A percentile compares a stretch with the other conserved stretches of the same genome.
These are phyloP conservation scores for Baccha elongata DNA, from an alignment of 2,888 invertebrate species.

Conservation along the genomic window DNA sequence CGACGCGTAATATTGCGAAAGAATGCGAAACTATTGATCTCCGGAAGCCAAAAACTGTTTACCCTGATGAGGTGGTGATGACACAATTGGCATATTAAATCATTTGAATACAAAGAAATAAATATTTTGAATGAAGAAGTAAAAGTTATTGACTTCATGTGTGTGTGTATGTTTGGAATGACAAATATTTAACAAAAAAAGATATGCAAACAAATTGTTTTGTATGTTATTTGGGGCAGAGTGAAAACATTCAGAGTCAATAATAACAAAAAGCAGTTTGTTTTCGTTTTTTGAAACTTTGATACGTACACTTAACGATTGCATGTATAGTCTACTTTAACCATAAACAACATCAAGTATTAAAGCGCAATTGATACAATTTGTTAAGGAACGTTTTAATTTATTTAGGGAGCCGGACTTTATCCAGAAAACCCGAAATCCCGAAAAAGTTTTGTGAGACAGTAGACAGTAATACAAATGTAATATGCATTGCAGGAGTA, in stretches of 20 bases:
- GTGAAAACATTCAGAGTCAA: slow-evolving; percentile 8
- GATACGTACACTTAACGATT: too few relatives aligned
- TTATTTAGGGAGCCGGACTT: too few relatives aligned
- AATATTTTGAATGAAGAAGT: not conserved
- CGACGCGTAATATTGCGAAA: slow-evolving; percentile 18
- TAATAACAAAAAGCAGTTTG: slow-evolving; percentile 10
- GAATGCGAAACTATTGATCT: slow-evolving; percentile 33
- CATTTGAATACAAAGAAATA: not conserved
- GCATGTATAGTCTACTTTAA: too few relatives aligned
- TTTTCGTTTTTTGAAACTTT: slow-evolving; percentile 3
- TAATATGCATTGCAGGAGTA: too few relatives aligned
- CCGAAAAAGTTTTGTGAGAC: too few relatives aligned
- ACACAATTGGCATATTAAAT: slow-evolving; percentile 26
- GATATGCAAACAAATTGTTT: slow-evolving; percentile 1
- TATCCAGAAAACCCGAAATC: too few relatives aligned
- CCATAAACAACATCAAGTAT: too few relatives aligned
- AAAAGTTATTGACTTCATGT: slow-evolving; percentile 29
- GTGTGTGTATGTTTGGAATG: slow-evolving; percentile 2
- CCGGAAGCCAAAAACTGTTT: slow-evolving; percentile 36
- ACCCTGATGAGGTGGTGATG: not conserved
- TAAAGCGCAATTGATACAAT: too few relatives aligned
- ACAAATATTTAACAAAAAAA: too few relatives aligned
- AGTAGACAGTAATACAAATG: too few relatives aligned
- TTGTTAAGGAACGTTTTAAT: too few relatives aligned
- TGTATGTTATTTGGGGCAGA: slow-evolving; percentile 4